Base-by-base conservation (phyloP, 1,140 invertebrate genomes). In the Hormaphis cornu region DNA sequence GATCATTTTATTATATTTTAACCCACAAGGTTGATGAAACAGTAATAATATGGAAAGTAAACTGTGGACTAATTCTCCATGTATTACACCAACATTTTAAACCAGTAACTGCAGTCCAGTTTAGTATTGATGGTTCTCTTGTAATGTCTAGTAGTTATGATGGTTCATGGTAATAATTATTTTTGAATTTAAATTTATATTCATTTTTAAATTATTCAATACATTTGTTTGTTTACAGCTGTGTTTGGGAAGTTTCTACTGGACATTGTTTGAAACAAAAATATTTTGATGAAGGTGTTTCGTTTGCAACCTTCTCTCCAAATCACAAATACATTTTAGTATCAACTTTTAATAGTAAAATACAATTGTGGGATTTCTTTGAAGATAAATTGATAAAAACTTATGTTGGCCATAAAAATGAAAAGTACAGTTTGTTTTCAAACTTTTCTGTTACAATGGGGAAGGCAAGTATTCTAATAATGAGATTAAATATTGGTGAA, bases 381-480 rank as follows among this genome's bases (percentile, higher is more conserved):
- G 97, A 99, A 84, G 89, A 61, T 10, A 93, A 93, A 81, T 97
- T 94, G 80, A 81, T 99, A 18, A 99, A 99, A 82, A 97, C 93
- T 0, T 99, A 99, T 74, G 91, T 89, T 0, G 96, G 96, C 1
- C 97, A 99, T 78, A 92, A 91, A 78, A 99, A 99, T 82, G 95
- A 98, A 81, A 99, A 99, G 79, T 99, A 98, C 80, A 99, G 97
- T 78, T 97, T 99, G 78, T 99, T 99, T 81, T 96, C 97, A 22
- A 99, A 99, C 80, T 99, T 99, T 79, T 98, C 96, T 58, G 95
- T 99, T 4, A 99, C 97, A 52, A 97, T 97, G 71, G 97, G 96
- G 78, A 98, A 98, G 85, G 93, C 94, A 79, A 78, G 74, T 75
- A 42, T 24, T 22, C 14, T 8, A 14, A 40, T 8, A 40, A 8